Evolutionary conservation across 2,113 vertebrate species (phyloP).

Genomic region (Platanista minor): DNA sequence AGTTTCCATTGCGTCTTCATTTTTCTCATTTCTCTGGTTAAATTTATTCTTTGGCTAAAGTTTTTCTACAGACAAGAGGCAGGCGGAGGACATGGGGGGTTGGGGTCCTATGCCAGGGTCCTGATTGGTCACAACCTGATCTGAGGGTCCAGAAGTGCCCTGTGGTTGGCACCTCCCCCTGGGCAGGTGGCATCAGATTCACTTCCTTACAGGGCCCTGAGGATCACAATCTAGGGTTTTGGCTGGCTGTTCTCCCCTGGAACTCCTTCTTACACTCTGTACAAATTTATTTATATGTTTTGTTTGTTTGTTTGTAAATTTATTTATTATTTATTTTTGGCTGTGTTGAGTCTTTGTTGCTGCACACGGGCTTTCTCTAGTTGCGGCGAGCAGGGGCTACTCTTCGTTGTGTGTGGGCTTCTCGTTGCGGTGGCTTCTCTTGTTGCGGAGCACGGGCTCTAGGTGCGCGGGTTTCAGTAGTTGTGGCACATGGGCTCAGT

Average conservation of each 20-base stretch:
- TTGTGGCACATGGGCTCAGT: no score
- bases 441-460: no score
- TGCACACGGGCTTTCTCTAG: no score
- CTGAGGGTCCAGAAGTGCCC: no score
- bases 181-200: not conserved
- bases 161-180: not conserved
- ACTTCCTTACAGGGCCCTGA: not conserved
- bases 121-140: not conserved
- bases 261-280: no score
- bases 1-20: not conserved
- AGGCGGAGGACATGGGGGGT: not conserved
- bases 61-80: not conserved
- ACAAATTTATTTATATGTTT: not conserved
- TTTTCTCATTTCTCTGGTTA: not conserved
- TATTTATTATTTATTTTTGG: no score
- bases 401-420: fast-evolving
- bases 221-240: fast-evolving
- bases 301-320: not conserved
- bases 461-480: no score
- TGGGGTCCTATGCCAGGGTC: not conserved
- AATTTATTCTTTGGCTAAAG: not conserved
- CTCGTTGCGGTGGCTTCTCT: no score
- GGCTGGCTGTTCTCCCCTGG: not conserved
- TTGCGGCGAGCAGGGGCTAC: no score
- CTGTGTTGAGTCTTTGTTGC: fast-evolving